These are phyloP conservation scores for Elmis aenea DNA, from an alignment of 2,888 invertebrate species.

Conservation along the genomic window DNA sequence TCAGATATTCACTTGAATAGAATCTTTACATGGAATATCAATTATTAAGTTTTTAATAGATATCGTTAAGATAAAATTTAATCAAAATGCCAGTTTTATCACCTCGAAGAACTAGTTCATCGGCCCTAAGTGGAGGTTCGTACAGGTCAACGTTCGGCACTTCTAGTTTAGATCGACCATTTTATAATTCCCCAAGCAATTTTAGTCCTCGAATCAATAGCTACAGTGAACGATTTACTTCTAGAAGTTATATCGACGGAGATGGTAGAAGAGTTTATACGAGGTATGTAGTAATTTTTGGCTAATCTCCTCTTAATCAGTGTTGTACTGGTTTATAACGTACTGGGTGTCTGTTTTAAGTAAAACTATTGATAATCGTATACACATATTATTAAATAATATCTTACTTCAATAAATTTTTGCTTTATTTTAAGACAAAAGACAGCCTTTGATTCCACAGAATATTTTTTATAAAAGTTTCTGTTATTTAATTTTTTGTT, in stretches of 20 bases:
- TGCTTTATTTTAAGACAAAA: no score
- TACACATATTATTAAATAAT: no score
- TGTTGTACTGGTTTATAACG: no score
- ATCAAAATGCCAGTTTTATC: conserved; percentile 54
- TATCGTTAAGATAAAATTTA: background rate
- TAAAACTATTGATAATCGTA: background rate
- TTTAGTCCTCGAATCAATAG: conserved; percentile 42
- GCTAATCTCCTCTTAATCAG: no score
- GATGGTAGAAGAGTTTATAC: conserved; percentile 51
- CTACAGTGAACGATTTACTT: conserved; percentile 53
- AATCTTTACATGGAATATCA: no score
- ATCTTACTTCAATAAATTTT: no score
- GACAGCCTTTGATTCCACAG: no score
- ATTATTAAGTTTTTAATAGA: background rate
- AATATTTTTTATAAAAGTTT: background rate
- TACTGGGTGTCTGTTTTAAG: no score
- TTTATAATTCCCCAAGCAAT: conserved; percentile 49
- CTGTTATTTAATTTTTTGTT: conserved; percentile 12
- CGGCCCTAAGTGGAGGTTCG: conserved; percentile 40
- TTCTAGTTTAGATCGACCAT: conserved; percentile 53
- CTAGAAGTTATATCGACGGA: conserved; percentile 52
- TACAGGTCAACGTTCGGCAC: conserved; percentile 52
- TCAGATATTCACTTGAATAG: no score
- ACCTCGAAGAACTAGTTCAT: conserved; percentile 51
- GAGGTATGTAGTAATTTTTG: conserved; percentile 31